Evolutionary conservation across 2,113 vertebrate species (phyloP).

Genomic region (Aplodontia rufa): DNA sequence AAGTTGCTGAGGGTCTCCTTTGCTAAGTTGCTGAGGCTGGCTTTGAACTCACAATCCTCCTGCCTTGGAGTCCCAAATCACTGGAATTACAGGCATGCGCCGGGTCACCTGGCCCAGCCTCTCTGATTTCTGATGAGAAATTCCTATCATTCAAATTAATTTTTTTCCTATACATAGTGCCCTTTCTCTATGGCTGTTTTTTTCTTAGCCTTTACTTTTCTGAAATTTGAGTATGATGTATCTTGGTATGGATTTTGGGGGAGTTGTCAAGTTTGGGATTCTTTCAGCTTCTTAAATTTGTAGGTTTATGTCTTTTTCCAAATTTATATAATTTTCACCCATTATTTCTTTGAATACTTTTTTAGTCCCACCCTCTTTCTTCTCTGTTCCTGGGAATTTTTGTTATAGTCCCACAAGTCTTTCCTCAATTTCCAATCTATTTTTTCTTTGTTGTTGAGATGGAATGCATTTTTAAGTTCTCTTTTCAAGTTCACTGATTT

Average conservation of each 20-base stretch:
- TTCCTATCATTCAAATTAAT: background rate
- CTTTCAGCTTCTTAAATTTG: conserved; percentile 34
- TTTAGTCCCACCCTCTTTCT: background rate
- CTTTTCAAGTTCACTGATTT: conserved; percentile 8
- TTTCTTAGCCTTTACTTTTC: conserved; percentile 4
- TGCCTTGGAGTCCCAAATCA: too few species aligned
- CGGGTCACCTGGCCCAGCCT: too few species aligned
- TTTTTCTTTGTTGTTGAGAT: conserved; percentile 21
- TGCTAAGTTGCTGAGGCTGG: too few species aligned
- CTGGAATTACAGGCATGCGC: too few species aligned
- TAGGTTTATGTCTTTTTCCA: background rate
- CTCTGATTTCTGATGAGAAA: conserved; percentile 49
- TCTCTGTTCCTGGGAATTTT: background rate
- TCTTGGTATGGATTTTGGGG: background rate
- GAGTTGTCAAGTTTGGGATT: background rate
- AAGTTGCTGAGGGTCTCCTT: too few species aligned
- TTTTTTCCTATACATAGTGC: background rate
- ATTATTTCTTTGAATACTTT: conserved; percentile 1
- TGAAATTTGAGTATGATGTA: background rate
- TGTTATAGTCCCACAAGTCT: background rate
- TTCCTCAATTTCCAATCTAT: background rate
- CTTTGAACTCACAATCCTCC: too few species aligned
- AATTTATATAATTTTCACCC: conserved; percentile 5
- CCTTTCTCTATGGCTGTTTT: conserved; percentile 27
- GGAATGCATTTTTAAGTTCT: background rate